Base-by-base conservation (phyloP, 2,113 vertebrate genomes). In the Phalacrocorax pelagicus region DNA sequence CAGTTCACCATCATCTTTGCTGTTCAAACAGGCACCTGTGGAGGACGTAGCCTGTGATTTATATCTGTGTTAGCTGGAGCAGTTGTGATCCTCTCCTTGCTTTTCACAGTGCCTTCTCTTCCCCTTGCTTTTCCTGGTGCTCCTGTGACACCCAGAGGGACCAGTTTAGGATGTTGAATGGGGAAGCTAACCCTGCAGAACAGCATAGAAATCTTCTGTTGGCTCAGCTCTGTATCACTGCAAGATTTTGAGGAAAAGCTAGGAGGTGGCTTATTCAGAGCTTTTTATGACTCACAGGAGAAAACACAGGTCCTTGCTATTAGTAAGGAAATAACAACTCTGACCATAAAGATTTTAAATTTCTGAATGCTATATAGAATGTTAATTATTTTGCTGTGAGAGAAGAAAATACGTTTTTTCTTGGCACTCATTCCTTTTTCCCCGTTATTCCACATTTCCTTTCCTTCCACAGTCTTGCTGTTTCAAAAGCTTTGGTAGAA, bases 391-490 rank as follows among this genome's bases (percentile, higher is more conserved):
- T 23, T 49, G 15, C 34, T 86, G 19, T 32, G 22, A 38, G 58
- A 77, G 24, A 54, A 75, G 47, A 55, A 49, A 34, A 1, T 20
- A 27, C 0, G 0, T 30, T 1, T 38, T 82, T 75, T 40, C 5
- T 66, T 74, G 27, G 5, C 27, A 24, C 58, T 67, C 1, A 8
- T 30, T 51, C 47, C 2, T 52, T 59, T 59, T 75, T 42, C n/a
- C 29, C 15, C 4, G 0, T 51, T 69, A 27, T 52, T 88, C 26
- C 18, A 19, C 5, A 5, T 91, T 58, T 87, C 34, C 15, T 90
- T 71, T 74, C 17, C 30, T 51, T 52, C 38, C 11, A 8, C 13
- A 23, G 4, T 32, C 8, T 30, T 62, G 27, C 15, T 38, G 26
- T 24, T 83, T 36, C 3, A 2, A 14, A 74, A 46, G 57, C 71